phyloP scores from a whole-genome alignment of 2,113 vertebrate species.

The Antechinus flavipes region DNA sequence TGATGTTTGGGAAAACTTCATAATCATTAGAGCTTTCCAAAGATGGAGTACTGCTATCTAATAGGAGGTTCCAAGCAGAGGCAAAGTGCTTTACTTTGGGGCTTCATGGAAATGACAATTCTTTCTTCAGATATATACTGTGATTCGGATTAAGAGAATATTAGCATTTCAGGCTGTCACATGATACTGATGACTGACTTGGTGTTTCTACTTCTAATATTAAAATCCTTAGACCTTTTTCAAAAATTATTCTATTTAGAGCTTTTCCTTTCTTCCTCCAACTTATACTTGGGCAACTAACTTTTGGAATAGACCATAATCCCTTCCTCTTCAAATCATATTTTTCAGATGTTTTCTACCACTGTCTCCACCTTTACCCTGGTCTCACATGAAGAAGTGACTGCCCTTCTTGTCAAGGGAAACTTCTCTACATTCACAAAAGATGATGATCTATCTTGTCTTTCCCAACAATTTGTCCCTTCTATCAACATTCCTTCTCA shows the following conservation, averaged over 20 bases:
- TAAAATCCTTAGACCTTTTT: not conserved
- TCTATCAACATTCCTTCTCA: not conserved
- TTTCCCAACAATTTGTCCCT: not conserved
- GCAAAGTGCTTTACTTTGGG: too few species aligned
- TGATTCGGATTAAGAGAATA: not conserved
- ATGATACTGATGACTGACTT: too few species aligned
- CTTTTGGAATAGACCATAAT: not conserved
- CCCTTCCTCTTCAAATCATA: not conserved
- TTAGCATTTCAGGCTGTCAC: not conserved
- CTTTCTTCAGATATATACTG: too few species aligned
- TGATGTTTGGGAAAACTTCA: too few species aligned
- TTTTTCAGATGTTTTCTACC: not conserved
- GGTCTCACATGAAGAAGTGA: not conserved
- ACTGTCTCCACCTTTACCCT: not conserved
- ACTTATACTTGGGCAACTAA: not conserved
- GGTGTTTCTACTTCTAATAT: too few species aligned
- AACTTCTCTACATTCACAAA: not conserved
- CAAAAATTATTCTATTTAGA: not conserved
- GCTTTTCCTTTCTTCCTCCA: too few species aligned
- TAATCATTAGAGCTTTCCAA: too few species aligned
- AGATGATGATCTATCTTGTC: not conserved
- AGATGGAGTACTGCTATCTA: too few species aligned
- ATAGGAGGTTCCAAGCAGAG: too few species aligned
- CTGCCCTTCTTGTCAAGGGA: not conserved
- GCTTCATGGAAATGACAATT: too few species aligned